Percentiles rank a stretch among this genome's conserved stretches.
phyloP scores from a whole-genome alignment of 1,140 invertebrate species.

The Meteorus sp. region DNA sequence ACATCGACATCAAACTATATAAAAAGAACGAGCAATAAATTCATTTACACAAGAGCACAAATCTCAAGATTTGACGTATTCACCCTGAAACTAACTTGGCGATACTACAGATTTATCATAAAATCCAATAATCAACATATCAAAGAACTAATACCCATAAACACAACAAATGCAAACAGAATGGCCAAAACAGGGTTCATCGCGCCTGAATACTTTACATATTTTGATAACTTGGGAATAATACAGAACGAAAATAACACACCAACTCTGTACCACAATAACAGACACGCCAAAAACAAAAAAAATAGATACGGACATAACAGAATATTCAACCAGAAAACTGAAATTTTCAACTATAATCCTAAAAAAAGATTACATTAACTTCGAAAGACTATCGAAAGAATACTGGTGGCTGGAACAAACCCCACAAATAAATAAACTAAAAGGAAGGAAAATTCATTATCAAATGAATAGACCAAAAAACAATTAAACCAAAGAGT shows the following conservation, averaged over 20 bases:
- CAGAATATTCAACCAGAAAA: not conserved
- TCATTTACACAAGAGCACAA: not conserved
- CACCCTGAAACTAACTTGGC: not conserved
- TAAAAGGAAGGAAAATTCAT: conserved; percentile 2
- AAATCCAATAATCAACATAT: not conserved
- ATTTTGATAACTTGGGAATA: not conserved
- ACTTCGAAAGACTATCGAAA: not conserved
- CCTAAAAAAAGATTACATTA: not conserved
- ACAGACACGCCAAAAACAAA: conserved; percentile 8
- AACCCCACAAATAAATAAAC: conserved; percentile 5
- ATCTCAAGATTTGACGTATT: not conserved
- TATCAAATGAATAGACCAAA: too few species aligned
- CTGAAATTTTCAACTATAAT: not conserved
- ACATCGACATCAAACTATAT: not conserved
- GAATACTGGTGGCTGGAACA: conserved; percentile 10
- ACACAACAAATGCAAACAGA: not conserved
- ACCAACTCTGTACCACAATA: conserved; percentile 3
- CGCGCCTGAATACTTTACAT: conserved; percentile 1
- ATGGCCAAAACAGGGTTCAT: not conserved
- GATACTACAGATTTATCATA: conserved; percentile 6
- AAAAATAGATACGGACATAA: not conserved
- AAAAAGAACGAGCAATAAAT: not conserved
- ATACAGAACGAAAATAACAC: conserved; percentile 5
- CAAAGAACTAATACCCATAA: too few species aligned
- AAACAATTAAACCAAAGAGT: too few species aligned